Conservation (phyloP, 2,113 vertebrate genomes). For the Callionymus lyra region DNA sequence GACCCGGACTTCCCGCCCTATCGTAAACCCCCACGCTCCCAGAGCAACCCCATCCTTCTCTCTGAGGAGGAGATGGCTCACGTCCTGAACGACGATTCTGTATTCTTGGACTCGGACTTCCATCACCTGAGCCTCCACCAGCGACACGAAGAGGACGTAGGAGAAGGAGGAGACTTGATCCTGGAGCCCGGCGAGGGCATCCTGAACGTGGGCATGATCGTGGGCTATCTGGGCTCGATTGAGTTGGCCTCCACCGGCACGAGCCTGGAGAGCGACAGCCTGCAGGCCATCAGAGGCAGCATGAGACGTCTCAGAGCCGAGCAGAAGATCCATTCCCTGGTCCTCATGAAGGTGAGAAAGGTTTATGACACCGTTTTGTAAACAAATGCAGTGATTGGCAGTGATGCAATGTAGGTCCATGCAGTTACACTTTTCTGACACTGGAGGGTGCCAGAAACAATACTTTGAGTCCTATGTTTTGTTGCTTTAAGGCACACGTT, state of each 20-base stretch:
- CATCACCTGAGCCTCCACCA: conserved; percentile 48
- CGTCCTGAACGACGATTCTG: conserved; percentile 68
- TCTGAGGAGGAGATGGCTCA: conserved; percentile 76
- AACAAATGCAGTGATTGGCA: too few species aligned
- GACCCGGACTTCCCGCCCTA: conserved; percentile 64
- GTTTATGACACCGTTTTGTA: too few species aligned
- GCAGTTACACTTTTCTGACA: too few species aligned
- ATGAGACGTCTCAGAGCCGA: conserved; percentile 92
- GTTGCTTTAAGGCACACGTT: too few species aligned
- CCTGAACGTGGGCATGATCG: conserved; percentile 92
- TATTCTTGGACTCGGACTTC: conserved; percentile 66
- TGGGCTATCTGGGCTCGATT: conserved; percentile 93
- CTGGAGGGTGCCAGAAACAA: too few species aligned
- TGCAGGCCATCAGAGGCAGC: conserved; percentile 93
- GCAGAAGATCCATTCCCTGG: conserved; percentile 90
- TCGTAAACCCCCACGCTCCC: conserved; percentile 41
- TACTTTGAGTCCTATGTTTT: too few species aligned
- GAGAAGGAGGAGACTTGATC: conserved; percentile 63
- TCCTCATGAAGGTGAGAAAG: conserved; percentile 79
- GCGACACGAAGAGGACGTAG: conserved; percentile 50
- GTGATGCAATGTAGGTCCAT: too few species aligned
- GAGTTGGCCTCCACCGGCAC: conserved; percentile 83
- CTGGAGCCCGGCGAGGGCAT: conserved; percentile 73
- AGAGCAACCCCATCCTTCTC: conserved; percentile 62
- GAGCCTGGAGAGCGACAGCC: conserved; percentile 84